A percentile compares a stretch with the other conserved stretches of the same genome.
Evolutionary conservation across 2,113 vertebrate genomes (phyloP).

Genomic region (Mesoclemmys tuberculata): DNA sequence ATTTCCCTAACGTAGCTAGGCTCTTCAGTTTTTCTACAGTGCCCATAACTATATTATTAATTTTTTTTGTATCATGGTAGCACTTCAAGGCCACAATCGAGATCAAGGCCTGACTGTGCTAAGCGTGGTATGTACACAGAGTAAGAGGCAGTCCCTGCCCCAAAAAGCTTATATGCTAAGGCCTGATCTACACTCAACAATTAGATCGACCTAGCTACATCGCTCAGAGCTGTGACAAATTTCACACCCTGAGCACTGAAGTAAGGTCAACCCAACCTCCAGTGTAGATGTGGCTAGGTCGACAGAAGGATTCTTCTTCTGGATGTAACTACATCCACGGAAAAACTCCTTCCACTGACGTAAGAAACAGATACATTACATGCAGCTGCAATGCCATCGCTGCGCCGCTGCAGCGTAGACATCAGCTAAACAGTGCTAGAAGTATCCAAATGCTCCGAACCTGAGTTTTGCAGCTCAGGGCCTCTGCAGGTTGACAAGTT

Average conservation of each 20-base stretch:
- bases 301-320: not conserved
- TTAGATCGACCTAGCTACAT: not conserved
- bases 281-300: not conserved
- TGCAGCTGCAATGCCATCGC: too few relatives aligned
- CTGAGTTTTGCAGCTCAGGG: not conserved
- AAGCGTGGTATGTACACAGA: not conserved
- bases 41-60: not conserved
- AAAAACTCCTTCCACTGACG: not conserved
- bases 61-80: not conserved
- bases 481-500: not conserved
- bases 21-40: conserved; percentile 3
- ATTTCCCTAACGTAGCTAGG: conserved; percentile 27
- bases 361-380: not conserved
- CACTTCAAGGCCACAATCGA: not conserved
- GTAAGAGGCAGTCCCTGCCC: not conserved
- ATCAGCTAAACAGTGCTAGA: not conserved
- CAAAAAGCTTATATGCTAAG: accelerated
- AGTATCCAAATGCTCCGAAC: not conserved
- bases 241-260: not conserved
- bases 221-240: not conserved
- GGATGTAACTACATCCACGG: not conserved
- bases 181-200: not conserved
- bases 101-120: not conserved
- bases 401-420: too few relatives aligned
- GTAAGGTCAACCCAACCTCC: not conserved